phyloP scores from a whole-genome alignment of 2,888 invertebrate genomes.

The Bembecia ichneumoniformis region DNA sequence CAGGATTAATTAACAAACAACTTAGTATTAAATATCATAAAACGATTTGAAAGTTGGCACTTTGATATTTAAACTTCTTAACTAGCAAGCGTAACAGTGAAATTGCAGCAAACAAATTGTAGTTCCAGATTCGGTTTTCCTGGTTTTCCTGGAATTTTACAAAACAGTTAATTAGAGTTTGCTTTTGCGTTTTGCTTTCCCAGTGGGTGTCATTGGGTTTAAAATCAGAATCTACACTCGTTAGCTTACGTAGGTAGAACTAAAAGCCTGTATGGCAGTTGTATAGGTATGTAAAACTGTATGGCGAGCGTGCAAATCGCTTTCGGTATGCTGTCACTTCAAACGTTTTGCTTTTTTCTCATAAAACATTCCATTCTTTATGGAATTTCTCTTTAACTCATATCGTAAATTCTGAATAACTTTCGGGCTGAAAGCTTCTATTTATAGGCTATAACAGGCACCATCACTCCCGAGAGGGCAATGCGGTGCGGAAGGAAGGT shows the following conservation, averaged over 20 bases:
- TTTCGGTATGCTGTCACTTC: no score
- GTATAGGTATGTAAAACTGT: no score
- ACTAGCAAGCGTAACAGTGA: neutral
- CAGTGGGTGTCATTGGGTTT: constrained; percentile 27
- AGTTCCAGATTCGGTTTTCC: neutral
- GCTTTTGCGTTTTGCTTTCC: constrained; percentile 13
- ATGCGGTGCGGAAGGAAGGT: constrained; percentile 5
- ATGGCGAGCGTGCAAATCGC: no score
- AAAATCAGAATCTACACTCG: neutral
- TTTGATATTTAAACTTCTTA: no score
- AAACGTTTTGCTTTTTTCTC: constrained; percentile 10
- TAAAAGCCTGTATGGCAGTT: no score
- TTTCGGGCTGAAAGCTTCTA: constrained; percentile 35
- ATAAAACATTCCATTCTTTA: neutral
- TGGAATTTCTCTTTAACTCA: neutral
- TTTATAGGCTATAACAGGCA: constrained; percentile 25
- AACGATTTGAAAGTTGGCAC: no score
- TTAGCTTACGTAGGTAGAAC: no score
- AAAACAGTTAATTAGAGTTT: constrained; percentile 24
- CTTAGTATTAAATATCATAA: no score
- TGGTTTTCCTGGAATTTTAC: neutral
- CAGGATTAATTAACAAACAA: no score
- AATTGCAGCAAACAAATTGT: neutral
- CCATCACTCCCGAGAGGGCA: constrained; percentile 18
- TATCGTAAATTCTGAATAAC: constrained; percentile 31